Evolutionary conservation across 2,888 invertebrate genomes (phyloP), one percentile per base, ranked within the genome.

Genomic region (Auanema freiburgensis): DNA sequence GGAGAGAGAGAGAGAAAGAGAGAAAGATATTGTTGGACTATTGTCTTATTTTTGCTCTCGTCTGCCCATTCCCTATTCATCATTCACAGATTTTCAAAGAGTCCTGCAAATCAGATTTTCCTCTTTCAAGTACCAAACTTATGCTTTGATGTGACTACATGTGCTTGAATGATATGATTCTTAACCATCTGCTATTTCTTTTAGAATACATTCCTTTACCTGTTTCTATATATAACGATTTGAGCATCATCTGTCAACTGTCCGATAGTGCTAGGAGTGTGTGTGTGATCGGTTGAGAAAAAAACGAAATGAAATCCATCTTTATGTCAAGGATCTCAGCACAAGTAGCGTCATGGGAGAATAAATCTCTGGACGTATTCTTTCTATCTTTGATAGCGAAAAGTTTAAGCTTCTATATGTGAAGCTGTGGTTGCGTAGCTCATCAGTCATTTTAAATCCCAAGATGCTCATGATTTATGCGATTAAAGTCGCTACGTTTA

Each of bases 41-140:
- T 60, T 60, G 60, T 60, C 60, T 60, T 55, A 60, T 60, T 60
- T 60, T 60, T 60, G 51, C 60, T 42, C 60, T 54, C 54, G 16
- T 18, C 46, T 33, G 33, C 33, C 33, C 33, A 33, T 33, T 33
- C 16, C 23, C 60, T 60, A 60, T 60, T 60, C 60, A 50, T 60
- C 51, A 42, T 43, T 54, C 46, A 43, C 60, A 49, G 49, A 55
- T 60, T 60, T 60, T 33, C 60, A 46, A 60, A 60, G 60, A 53
- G 60, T 44, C 54, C 46, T 55, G 60, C 49, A 60, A 60, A 60
- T 60, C 60, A 54, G 25, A 60, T 60, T 60, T 60, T 21, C 41
- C 40, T 55, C 11, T 16, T 16, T 53, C 54, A 53, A 53, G 54
- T 53, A 41, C 33, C 56, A 43, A 18, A 54, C 41, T 54, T 42